Evolutionary conservation across 2,888 invertebrate species (phyloP).

Genomic region (Electrophaes corylata): DNA sequence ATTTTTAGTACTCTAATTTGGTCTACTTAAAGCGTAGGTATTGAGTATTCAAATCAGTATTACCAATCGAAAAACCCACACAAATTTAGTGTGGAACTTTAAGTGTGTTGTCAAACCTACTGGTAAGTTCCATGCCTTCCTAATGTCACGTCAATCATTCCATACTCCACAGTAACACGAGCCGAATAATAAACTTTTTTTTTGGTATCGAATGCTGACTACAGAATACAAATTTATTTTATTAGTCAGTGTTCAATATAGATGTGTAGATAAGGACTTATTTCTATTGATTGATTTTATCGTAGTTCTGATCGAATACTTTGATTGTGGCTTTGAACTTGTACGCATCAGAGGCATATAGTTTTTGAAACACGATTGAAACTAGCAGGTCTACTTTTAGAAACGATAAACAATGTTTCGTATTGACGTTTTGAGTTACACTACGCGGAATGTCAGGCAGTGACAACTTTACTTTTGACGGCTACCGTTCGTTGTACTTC

Average conservation of each 20-base stretch:
- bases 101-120: too few species aligned
- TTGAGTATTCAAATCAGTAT: constrained; percentile 53
- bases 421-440: too few species aligned
- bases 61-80: constrained; percentile 39
- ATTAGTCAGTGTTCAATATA: constrained; percentile 41
- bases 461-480: too few species aligned
- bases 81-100: too few species aligned
- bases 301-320: constrained; percentile 10
- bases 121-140: constrained; percentile 55
- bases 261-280: constrained; percentile 26
- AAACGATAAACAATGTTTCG: too few species aligned
- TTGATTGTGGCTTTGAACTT: neutral
- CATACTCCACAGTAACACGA: constrained; percentile 48
- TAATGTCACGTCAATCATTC: constrained; percentile 80
- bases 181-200: constrained; percentile 66
- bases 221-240: constrained; percentile 63
- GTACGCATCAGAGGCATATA: too few species aligned
- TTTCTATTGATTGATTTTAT: constrained; percentile 23
- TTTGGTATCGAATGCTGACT: constrained; percentile 53
- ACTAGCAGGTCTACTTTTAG: too few species aligned
- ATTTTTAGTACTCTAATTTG: too few species aligned
- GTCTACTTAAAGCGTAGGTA: too few species aligned
- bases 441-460: too few species aligned
- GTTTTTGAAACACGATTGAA: too few species aligned
- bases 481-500: too few species aligned